Percentiles rank a stretch among this genome's conserved stretches.
phyloP scores from a whole-genome alignment of 2,888 invertebrate species.

The Pachliopta kotzebuea region DNA sequence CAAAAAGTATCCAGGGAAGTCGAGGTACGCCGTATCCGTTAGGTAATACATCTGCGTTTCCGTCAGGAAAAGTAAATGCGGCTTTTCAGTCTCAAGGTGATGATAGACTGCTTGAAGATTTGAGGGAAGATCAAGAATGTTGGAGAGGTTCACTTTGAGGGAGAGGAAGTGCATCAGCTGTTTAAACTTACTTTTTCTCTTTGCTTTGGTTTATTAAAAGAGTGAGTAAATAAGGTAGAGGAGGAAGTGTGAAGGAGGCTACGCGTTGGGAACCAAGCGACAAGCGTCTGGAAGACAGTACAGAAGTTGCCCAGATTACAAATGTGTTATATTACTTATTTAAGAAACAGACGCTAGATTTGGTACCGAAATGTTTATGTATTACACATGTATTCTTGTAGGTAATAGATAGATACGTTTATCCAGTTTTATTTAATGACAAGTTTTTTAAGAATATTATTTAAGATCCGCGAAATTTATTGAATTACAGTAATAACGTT shows the following conservation, averaged over 20 bases:
- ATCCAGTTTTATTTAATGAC: conserved; percentile 18
- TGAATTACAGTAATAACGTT: neutral
- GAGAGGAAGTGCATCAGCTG: neutral
- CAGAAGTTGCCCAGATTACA: too few species aligned
- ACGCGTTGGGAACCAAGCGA: neutral
- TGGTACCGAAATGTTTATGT: conserved; percentile 23
- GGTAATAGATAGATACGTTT: conserved; percentile 26
- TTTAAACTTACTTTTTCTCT: neutral
- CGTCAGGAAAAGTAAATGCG: too few species aligned
- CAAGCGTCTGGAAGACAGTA: too few species aligned
- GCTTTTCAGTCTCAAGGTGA: too few species aligned
- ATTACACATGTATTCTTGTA: conserved; percentile 30
- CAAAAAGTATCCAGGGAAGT: too few species aligned
- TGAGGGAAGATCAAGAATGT: neutral
- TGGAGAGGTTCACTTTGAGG: neutral
- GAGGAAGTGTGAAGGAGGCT: neutral
- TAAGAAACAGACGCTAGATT: conserved; percentile 24
- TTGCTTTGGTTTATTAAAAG: neutral
- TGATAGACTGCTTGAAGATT: too few species aligned
- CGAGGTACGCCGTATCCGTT: too few species aligned
- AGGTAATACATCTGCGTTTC: too few species aligned
- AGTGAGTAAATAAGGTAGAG: too few species aligned
- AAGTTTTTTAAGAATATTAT: conserved; percentile 13
- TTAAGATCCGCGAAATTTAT: conserved; percentile 3
- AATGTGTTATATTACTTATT: conserved; percentile 22